phyloP scores from a whole-genome alignment of 1,140 invertebrate species.

The Drosophila navojoa region DNA sequence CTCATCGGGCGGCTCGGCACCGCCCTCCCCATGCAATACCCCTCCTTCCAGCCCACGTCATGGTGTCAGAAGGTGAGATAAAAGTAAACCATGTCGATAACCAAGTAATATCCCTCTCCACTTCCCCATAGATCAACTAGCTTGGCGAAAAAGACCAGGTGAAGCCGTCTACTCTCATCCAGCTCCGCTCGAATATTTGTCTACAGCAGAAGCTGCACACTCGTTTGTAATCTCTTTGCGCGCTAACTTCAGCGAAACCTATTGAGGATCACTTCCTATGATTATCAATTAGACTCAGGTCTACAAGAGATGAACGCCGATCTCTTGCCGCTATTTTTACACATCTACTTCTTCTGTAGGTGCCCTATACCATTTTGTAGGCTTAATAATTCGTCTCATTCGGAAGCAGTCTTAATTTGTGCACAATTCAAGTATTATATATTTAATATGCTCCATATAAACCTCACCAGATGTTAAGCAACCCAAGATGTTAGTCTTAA shows the following conservation, averaged over 20 bases:
- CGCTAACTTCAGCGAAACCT: background rate
- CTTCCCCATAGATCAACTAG: conserved; percentile 62
- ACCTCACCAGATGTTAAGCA: too few relatives aligned
- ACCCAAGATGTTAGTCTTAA: background rate
- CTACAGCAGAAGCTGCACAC: conserved; percentile 8
- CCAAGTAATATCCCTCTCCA: background rate
- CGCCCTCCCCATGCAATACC: conserved; percentile 85
- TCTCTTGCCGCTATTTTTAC: too few relatives aligned
- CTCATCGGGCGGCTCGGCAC: conserved; percentile 84
- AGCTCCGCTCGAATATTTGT: background rate
- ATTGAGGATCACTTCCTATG: too few relatives aligned
- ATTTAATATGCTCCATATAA: too few relatives aligned
- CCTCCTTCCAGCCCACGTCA: conserved; percentile 86
- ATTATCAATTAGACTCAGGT: too few relatives aligned
- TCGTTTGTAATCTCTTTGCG: conserved; percentile 7
- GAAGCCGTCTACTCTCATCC: conserved; percentile 32
- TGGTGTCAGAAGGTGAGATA: conserved; percentile 60
- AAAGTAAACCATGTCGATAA: too few relatives aligned
- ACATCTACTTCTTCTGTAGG: too few relatives aligned
- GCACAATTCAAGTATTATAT: too few relatives aligned
- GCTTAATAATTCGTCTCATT: too few relatives aligned
- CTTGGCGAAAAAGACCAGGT: conserved; percentile 74
- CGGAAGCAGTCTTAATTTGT: too few relatives aligned
- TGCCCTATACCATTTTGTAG: too few relatives aligned
- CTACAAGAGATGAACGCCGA: too few relatives aligned